Evolutionary conservation across 1,140 invertebrate genomes (phyloP), one percentile per base, ranked within the genome.

Genomic region (Apolygus lucorum): DNA sequence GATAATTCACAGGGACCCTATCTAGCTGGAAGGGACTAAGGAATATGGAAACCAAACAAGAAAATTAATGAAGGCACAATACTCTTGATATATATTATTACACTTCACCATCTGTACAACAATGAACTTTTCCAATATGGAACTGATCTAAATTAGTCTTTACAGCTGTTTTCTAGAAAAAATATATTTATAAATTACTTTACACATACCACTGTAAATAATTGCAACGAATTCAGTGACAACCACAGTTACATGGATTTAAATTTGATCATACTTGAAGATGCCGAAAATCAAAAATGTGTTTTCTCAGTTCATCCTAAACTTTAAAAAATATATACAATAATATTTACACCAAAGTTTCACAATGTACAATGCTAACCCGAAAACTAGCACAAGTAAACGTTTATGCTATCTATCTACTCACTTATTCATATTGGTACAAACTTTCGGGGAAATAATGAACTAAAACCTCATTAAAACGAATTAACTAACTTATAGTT

Each of bases 171-270:
- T 59, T 59, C 54, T 59, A 59, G 54, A 59, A 59, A 59, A 59
- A 13, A 59, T 59, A 59, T 24, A 59, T 59, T 24, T 42, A 42
- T 42, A 59, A 59, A 59, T 59, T 59, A 59, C 22, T 59, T 59
- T 59, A 59, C 54, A 59, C 54, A 59, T 59, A 59, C 54, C 4
- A 21, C 22, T 8, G 22, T 11, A 11, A 8, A 59, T 11, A 42
- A 42, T 59, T 17, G 54, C 13, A 21, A 59, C 11, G 22, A 13
- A 59, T 49, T 59, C 4, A 22, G 54, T 13, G 54, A 59, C 54
- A 59, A 59, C 54, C 54, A 59, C 54, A 59, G 54, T 59, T 59
- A 59, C 54, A 42, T 42, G n/a, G n/a, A n/a, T n/a, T n/a, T n/a
- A n/a, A n/a, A n/a, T n/a, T n/a, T n/a, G n/a, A n/a, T n/a, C n/a